Evolutionary conservation across 1,140 invertebrate species (phyloP), one percentile per base, ranked within the genome.

Genomic region (Artemia franciscana): DNA sequence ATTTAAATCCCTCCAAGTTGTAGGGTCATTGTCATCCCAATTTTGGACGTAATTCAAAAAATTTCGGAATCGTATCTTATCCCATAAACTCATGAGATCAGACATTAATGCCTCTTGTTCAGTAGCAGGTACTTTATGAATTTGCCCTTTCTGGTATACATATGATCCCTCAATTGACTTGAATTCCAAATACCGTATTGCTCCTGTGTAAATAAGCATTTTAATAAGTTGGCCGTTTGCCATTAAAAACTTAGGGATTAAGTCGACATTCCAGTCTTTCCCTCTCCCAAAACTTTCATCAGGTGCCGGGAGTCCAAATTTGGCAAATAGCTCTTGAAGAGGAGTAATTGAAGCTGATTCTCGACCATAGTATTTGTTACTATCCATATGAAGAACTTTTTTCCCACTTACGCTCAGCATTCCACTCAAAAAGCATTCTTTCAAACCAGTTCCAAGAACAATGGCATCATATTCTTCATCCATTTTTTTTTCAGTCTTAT

Each of bases 381-480:
- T 85, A 79, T 99, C 96, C 78, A 99, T 92, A 78, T 99, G 96
- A 64, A 99, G 79, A 59, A 99, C 94, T 75, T 96, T 97, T 78
- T 98, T 98, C 64, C 93, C 94, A 66, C 88, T 92, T 23, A 98
- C 93, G 26, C 93, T 97, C 60, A 98, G 80, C 91, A 99, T 93
- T 65, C 95, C 95, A 76, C 91, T 95, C 24, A 99, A 80, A 72
- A 99, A 98, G 77, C 96, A 99, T 80, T 99, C 96, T 80, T 82
- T 66, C 7, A 69, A 68, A 64, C 95, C 95, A 60, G 95, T 99
- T 64, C 95, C 95, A 66, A 98, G 79, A 64, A 99, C 93, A 73
- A 98, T 95, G 63, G 90, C 91, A 77, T 98, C 95, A 76, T 99
- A 99, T 83, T 94, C 87, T 78, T 98, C 95, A 89, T 99, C 93